Conservation (phyloP, 2,888 invertebrate genomes). For the Silvanus unidentatus region DNA sequence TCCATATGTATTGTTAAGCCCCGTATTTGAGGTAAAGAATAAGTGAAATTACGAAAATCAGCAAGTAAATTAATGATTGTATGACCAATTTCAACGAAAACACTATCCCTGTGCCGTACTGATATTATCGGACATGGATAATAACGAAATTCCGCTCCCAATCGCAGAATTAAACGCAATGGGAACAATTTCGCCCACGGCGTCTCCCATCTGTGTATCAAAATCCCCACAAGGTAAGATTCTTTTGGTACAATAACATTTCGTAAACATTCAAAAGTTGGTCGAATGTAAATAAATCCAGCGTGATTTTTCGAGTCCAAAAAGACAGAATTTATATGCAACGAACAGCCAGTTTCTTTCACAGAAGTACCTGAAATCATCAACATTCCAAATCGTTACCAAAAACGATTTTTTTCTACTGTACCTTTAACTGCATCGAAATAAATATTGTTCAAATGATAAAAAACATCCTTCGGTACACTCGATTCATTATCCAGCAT, state of each 20-base stretch:
- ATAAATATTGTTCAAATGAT: constrained; percentile 67
- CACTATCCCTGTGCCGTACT: constrained; percentile 67
- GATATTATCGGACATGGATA: constrained; percentile 81
- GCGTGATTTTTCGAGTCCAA: constrained; percentile 68
- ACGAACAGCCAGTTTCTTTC: constrained; percentile 63
- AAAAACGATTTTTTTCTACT: not conserved
- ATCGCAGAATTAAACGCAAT: constrained; percentile 64
- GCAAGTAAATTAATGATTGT: constrained; percentile 82
- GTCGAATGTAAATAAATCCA: constrained; percentile 75
- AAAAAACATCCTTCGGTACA: constrained; percentile 67
- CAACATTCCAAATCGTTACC: constrained; percentile 12
- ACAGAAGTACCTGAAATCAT: constrained; percentile 67
- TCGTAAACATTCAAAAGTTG: constrained; percentile 75
- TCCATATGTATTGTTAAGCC: constrained; percentile 79
- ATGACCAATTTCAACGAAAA: constrained; percentile 80
- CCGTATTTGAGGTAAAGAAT: constrained; percentile 68
- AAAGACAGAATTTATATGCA: constrained; percentile 56
- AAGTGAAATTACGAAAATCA: constrained; percentile 76
- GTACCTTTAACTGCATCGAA: constrained; percentile 59
- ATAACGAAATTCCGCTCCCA: constrained; percentile 80
- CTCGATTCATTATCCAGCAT: constrained; percentile 55
- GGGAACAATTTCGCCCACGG: constrained; percentile 80
- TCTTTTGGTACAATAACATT: constrained; percentile 66
- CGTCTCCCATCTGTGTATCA: constrained; percentile 74
- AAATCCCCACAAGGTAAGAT: constrained; percentile 70